These are phyloP conservation scores for Mormyrops attenuatus DNA, from an alignment of 2,797 vertebrate genomes.

Conservation along the genomic window DNA sequence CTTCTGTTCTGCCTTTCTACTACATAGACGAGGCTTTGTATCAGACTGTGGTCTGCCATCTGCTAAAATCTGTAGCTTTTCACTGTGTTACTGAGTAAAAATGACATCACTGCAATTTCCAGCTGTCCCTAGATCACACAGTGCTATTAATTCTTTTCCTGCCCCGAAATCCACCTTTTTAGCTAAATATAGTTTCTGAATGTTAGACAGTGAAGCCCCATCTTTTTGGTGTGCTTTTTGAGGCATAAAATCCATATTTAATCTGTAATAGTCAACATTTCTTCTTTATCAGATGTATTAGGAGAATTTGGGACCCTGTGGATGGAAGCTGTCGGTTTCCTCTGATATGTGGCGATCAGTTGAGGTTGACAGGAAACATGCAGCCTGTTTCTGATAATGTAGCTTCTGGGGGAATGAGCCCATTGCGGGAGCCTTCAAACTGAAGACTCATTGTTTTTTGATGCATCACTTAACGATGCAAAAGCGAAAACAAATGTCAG, in stretches of 20 bases:
- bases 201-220: background rate
- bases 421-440: background rate
- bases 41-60: background rate
- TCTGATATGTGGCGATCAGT: background rate
- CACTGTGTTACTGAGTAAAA: background rate
- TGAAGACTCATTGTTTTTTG: background rate
- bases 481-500: background rate
- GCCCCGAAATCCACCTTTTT: background rate
- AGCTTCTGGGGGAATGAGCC: background rate
- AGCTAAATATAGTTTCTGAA: background rate
- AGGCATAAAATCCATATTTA: background rate
- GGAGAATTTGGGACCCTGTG: background rate
- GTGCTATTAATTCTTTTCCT: background rate
- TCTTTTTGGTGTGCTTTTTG: background rate
- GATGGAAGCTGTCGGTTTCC: background rate
- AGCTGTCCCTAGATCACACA: background rate
- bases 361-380: background rate
- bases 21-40: background rate
- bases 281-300: background rate
- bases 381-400: background rate
- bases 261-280: background rate
- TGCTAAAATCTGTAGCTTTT: background rate
- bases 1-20: conserved; percentile 3
- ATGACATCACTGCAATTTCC: conserved; percentile 1
- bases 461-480: background rate